phyloP scores from a whole-genome alignment of 2,888 invertebrate genomes.

The Chrysodeixis includens region DNA sequence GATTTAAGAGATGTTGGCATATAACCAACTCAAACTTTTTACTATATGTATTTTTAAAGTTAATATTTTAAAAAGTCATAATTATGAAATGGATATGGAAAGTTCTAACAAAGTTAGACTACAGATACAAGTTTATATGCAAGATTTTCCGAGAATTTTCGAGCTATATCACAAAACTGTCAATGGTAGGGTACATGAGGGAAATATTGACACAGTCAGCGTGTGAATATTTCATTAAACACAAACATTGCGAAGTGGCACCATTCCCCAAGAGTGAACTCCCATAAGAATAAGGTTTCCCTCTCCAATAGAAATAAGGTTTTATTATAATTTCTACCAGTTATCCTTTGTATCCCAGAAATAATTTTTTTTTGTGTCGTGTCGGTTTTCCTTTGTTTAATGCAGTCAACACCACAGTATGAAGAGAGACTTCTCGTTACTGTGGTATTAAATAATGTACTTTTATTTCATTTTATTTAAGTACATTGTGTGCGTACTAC shows the following conservation, averaged over 20 bases:
- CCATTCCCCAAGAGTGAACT: constrained; percentile 56
- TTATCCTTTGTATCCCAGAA: constrained; percentile 5
- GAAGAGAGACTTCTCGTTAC: too few species aligned
- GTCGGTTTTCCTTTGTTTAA: constrained; percentile 17
- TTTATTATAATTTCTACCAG: background rate
- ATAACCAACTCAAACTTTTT: background rate
- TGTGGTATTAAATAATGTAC: too few species aligned
- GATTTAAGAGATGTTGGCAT: background rate
- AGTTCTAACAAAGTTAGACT: background rate
- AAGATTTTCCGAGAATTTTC: constrained; percentile 40
- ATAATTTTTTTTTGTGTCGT: background rate
- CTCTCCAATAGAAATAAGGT: constrained; percentile 35
- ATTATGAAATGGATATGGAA: background rate
- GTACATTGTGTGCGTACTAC: too few species aligned
- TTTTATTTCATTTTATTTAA: too few species aligned
- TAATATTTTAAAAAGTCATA: too few species aligned
- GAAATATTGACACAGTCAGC: constrained; percentile 57
- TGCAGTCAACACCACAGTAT: too few species aligned
- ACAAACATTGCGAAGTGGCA: constrained; percentile 58
- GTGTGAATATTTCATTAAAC: constrained; percentile 54
- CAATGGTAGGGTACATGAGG: constrained; percentile 52
- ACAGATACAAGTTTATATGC: background rate
- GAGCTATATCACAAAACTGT: constrained; percentile 60
- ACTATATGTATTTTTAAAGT: too few species aligned
- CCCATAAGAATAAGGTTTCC: constrained; percentile 38